Percentiles rank a stretch among this genome's conserved stretches.
phyloP scores from a whole-genome alignment of 2,888 invertebrate genomes.

The Melolontha melolontha region DNA sequence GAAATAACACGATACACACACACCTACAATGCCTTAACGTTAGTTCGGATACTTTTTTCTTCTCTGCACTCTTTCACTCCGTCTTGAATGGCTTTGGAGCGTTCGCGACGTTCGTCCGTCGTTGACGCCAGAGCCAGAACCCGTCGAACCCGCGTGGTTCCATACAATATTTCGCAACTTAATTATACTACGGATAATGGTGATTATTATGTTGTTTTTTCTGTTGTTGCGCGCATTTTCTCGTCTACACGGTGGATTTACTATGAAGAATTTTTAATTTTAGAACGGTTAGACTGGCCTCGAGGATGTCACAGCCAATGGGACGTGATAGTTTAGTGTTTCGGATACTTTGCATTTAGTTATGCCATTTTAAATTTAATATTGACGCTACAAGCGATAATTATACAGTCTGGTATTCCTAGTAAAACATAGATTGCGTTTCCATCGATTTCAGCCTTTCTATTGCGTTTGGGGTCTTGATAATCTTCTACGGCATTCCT shows the following conservation, averaged over 20 bases:
- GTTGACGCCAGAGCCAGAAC: conserved; percentile 10
- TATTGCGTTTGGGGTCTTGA: no score
- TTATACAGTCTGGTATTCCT: no score
- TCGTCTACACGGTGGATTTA: conserved; percentile 16
- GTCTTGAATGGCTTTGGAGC: no score
- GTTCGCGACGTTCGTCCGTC: neutral
- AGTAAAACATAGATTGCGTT: no score
- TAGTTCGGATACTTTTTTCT: conserved; percentile 13
- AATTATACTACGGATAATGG: conserved; percentile 20
- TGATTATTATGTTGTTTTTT: conserved; percentile 17
- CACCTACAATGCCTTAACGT: conserved; percentile 38
- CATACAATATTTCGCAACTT: conserved; percentile 22
- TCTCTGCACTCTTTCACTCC: neutral
- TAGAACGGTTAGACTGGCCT: conserved; percentile 1
- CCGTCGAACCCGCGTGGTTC: conserved; percentile 6
- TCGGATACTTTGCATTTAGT: conserved; percentile 9
- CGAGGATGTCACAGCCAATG: neutral
- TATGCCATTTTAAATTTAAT: conserved; percentile 4
- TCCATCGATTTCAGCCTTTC: no score
- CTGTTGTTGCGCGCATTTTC: neutral
- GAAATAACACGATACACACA: conserved; percentile 48
- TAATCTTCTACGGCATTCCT: no score
- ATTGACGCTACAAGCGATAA: no score
- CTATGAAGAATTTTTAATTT: conserved; percentile 12
- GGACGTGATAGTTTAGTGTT: conserved; percentile 3